These are phyloP conservation scores for Agelas oroides DNA, from an alignment of 37 sponge, comb jelly and placozoan genomes.

Conservation along the genomic window DNA sequence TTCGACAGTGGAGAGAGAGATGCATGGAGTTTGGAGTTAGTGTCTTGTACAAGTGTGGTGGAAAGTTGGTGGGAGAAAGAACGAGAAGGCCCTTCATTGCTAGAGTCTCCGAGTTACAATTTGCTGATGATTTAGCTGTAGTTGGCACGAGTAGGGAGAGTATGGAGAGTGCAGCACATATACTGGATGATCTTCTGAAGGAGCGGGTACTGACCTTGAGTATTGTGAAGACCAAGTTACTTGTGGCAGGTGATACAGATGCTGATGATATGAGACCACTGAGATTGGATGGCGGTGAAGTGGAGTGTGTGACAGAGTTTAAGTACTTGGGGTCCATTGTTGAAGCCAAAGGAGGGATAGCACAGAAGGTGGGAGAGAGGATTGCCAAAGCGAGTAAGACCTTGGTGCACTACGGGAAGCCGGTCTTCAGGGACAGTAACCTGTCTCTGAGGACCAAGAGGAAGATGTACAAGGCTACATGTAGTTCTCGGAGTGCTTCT, in stretches of 20 bases:
- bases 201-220: slow-evolving; percentile 48
- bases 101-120: slow-evolving; percentile 15
- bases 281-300: slow-evolving; percentile 26
- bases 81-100: not conserved
- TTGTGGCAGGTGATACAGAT: slow-evolving; percentile 24
- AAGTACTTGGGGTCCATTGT: slow-evolving; percentile 48
- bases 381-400: not conserved
- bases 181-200: too few species aligned
- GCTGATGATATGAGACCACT: slow-evolving; percentile 1
- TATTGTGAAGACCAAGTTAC: slow-evolving; percentile 30
- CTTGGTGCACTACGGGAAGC: too few species aligned
- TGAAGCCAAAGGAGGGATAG: slow-evolving; percentile 27
- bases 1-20: slow-evolving; percentile 11
- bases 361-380: slow-evolving; percentile 14
- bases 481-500: slow-evolving; percentile 28
- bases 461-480: slow-evolving; percentile 26
- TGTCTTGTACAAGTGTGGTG: not conserved
- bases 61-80: slow-evolving; percentile 17
- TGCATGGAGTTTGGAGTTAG: not conserved
- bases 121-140: slow-evolving; percentile 55
- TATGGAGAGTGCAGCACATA: slow-evolving; percentile 29
- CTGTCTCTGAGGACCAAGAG: slow-evolving; percentile 27
- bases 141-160: slow-evolving; percentile 16
- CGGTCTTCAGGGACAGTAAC: slow-evolving; percentile 2
- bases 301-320: slow-evolving; percentile 49